Evolutionary conservation across 1,140 invertebrate genomes (phyloP), one percentile per base, ranked within the genome.

Genomic region (Sycobia sp.): DNA sequence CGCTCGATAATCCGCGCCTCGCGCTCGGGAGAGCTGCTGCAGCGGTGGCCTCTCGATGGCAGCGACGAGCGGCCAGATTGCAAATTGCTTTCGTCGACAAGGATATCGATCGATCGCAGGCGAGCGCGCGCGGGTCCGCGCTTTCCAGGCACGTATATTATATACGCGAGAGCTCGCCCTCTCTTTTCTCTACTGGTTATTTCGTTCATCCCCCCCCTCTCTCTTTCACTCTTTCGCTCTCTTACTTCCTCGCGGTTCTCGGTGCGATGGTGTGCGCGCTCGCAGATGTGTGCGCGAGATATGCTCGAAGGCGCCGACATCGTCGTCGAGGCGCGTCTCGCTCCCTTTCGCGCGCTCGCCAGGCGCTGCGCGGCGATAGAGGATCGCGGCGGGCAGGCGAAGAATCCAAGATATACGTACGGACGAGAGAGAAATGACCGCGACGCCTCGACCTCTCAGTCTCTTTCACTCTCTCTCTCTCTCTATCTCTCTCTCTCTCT

Each of bases 81-180:
- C 59, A 62, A 62, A 62, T 53, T 62, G 60, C n/a, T 47, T 47
- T 32, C 41, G 60, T 29, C 60, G 60, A 62, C n/a, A 46, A 38
- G 60, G 50, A 55, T 47, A 55, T 38, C 59, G 59, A 62, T 54
- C 60, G 60, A 55, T 36, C 41, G 50, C n/a, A 25, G 39, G 16
- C 50, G 44, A 13, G 46, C 46, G 20, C 3, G 2, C n/a, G 9
- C 49, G 41, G n/a, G 41, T 22, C 2, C 14, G 14, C 29, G 18
- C 32, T n/a, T 22, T 27, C 7, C 49, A 14, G 2, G 29, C 13
- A 23, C 18, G 44, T n/a, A n/a, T n/a, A n/a, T n/a, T n/a, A n/a
- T n/a, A n/a, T n/a, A n/a, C n/a, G n/a, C n/a, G n/a, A n/a, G n/a
- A n/a, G n/a, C n/a, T n/a, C n/a, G n/a, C n/a, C n/a, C n/a, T n/a